Conservation (phyloP, 2,888 invertebrate species). For the Drepana falcataria region DNA sequence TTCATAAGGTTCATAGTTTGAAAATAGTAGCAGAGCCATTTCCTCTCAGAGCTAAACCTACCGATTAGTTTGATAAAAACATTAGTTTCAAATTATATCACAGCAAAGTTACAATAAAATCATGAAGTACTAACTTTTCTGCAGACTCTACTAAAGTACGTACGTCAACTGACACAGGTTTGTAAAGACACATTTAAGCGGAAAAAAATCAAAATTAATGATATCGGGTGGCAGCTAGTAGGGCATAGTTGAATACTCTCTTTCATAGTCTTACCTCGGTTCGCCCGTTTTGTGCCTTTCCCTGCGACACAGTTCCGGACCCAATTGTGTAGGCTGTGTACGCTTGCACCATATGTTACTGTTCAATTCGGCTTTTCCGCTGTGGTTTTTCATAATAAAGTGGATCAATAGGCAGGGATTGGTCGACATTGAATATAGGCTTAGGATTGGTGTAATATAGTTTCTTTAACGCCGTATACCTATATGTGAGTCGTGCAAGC, state of each 20-base stretch:
- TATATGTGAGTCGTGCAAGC: too few relatives aligned
- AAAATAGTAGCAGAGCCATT: too few relatives aligned
- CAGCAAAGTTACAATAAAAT: too few relatives aligned
- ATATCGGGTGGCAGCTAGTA: slow-evolving; percentile 68
- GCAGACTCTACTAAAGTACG: slow-evolving; percentile 45
- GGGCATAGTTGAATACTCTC: slow-evolving; percentile 59
- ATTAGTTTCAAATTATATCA: too few relatives aligned
- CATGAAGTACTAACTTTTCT: slow-evolving; percentile 17
- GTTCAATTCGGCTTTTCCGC: not conserved
- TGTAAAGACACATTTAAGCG: slow-evolving; percentile 75
- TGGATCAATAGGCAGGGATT: not conserved
- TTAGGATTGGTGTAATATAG: too few relatives aligned
- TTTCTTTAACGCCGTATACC: too few relatives aligned
- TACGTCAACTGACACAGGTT: slow-evolving; percentile 71
- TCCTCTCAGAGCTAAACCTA: too few relatives aligned
- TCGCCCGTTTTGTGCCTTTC: slow-evolving; percentile 35
- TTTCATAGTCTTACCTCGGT: slow-evolving; percentile 40
- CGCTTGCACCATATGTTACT: not conserved
- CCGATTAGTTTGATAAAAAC: too few relatives aligned
- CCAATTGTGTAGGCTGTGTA: slow-evolving; percentile 7
- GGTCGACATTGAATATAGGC: too few relatives aligned
- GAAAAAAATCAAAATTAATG: slow-evolving; percentile 78
- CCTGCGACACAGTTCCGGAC: slow-evolving; percentile 19
- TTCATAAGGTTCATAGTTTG: too few relatives aligned
- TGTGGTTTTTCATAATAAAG: not conserved